Base-by-base conservation (phyloP, 2,888 invertebrate species). In the Spodoptera littoralis region DNA sequence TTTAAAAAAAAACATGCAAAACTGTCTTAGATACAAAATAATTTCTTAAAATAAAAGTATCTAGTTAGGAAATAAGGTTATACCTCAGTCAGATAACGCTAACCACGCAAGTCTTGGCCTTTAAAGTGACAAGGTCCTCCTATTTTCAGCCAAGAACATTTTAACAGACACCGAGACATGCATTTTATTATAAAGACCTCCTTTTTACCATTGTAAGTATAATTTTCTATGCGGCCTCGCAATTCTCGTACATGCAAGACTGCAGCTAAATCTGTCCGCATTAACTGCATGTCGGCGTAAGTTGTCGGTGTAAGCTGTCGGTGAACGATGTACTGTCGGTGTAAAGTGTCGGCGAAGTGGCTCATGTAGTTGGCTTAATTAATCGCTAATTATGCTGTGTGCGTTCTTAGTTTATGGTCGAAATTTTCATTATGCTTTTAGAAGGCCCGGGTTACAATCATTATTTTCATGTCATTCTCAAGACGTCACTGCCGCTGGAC, bases 271-370 rank as follows among this genome's bases (percentile, higher is more conserved):
- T 65, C 57, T 68, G 45, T 63, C 53, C 13, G 30, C 57, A 60
- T 57, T 62, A 46, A 62, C 53, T 60, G 43, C 48, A 53, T 50
- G 75, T 67, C 51, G 65, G 67, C 22, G 57, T 72, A 65, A 48
- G 52, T 63, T 69, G 60, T 57, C 65, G 60, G 66, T 61, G 48
- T 69, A 49, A 36, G 44, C n/a, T 60, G 65, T 71, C 60, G 72
- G 59, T 30, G 48, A 56, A 57, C 11, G 13, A 50, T 8, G 47
- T 55, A 68, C 24, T 62, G 59, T 55, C 63, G 68, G 71, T 61
- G 68, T 69, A 62, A 53, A 45, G 45, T 67, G 76, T 67, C 64
- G 57, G 55, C 70, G 52, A 74, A 69, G 65, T 53, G 52, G 56
- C 64, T 36, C 48, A 52, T 55, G 56, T 62, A 60, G 65, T 70